Percentiles rank a stretch among this genome's conserved stretches.
phyloP scores from a whole-genome alignment of 2,888 invertebrate genomes.

The Acronicta aceris region DNA sequence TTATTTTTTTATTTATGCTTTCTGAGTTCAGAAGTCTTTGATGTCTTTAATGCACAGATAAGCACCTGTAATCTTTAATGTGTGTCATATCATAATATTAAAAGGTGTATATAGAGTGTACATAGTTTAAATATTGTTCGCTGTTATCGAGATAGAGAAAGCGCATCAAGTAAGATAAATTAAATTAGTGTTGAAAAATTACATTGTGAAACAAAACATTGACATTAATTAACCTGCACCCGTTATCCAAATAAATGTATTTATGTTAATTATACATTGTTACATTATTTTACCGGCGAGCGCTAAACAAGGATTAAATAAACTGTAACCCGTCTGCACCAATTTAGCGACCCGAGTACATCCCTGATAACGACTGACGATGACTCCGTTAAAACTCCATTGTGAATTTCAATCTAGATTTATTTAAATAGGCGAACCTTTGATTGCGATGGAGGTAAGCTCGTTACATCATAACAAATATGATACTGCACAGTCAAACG shows the following conservation, averaged over 20 bases:
- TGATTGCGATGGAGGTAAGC: constrained; percentile 82
- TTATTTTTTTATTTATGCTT: background rate
- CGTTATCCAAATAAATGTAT: constrained; percentile 30
- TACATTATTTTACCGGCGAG: constrained; percentile 33
- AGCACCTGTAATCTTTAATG: too few relatives aligned
- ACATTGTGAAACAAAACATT: too few relatives aligned
- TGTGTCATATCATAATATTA: too few relatives aligned
- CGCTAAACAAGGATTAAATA: constrained; percentile 36
- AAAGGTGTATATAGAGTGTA: too few relatives aligned
- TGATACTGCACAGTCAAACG: constrained; percentile 38
- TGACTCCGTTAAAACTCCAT: constrained; percentile 71
- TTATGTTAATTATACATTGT: constrained; percentile 12
- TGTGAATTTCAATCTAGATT: constrained; percentile 82
- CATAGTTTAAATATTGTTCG: too few relatives aligned
- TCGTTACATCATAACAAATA: constrained; percentile 70
- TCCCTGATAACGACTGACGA: constrained; percentile 55
- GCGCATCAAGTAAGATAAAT: too few relatives aligned
- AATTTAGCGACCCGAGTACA: constrained; percentile 43
- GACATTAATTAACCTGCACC: background rate
- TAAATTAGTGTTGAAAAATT: too few relatives aligned
- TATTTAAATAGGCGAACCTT: constrained; percentile 85
- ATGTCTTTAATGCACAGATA: too few relatives aligned
- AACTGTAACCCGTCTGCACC: constrained; percentile 46
- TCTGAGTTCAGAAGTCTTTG: background rate
- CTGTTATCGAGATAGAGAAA: too few relatives aligned